Conservation (phyloP, 2,113 vertebrate species). For the Lagopus leucura region DNA sequence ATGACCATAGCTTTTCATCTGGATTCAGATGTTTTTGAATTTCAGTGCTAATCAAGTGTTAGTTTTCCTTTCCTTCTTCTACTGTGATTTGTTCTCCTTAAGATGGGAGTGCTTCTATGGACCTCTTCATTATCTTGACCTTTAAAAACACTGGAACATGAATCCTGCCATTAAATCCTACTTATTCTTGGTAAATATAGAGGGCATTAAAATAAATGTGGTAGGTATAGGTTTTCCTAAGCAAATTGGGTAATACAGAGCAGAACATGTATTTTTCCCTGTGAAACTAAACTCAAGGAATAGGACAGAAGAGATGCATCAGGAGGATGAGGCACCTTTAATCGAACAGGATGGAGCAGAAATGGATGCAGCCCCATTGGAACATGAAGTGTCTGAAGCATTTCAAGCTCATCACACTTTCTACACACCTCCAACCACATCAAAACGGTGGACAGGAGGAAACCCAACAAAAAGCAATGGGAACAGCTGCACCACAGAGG, state of each 20-base stretch:
- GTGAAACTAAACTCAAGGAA: neutral
- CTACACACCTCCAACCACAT: neutral
- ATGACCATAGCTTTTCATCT: conserved; percentile 15
- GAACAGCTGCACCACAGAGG: neutral
- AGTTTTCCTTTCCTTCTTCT: neutral
- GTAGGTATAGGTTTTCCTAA: neutral
- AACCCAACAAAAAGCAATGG: neutral
- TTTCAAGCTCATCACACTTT: neutral
- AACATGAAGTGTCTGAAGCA: neutral
- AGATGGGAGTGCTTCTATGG: neutral
- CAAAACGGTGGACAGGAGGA: neutral
- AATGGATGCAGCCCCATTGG: neutral
- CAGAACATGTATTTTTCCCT: neutral
- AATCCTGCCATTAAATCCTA: neutral
- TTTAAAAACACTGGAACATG: neutral
- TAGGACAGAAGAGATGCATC: neutral
- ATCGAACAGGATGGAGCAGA: neutral
- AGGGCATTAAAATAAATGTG: neutral
- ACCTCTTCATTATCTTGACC: neutral
- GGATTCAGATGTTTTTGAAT: conserved; percentile 25
- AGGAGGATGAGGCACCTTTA: neutral
- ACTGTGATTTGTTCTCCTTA: neutral
- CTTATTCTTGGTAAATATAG: neutral
- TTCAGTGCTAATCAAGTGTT: conserved; percentile 5
- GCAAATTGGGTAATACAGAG: neutral